These are phyloP conservation scores for Charanyca ferruginea DNA, from an alignment of 2,888 invertebrate species.

Conservation along the genomic window DNA sequence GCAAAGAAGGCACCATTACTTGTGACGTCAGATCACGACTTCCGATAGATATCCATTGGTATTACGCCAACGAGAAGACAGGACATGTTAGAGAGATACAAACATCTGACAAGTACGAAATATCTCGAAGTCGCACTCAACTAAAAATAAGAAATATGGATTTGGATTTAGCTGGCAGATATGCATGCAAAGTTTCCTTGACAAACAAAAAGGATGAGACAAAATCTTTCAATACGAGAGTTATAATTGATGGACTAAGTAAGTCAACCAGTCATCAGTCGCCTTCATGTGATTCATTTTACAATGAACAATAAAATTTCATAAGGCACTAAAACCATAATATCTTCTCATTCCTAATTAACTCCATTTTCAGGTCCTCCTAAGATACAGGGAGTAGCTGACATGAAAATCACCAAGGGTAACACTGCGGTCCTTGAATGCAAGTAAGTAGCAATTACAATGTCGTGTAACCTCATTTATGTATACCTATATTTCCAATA, in stretches of 20 bases:
- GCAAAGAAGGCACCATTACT: conserved; percentile 31
- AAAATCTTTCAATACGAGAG: conserved; percentile 43
- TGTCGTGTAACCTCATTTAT: no score
- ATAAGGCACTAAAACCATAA: background rate
- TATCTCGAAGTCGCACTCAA: conserved; percentile 48
- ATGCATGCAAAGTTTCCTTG: conserved; percentile 50
- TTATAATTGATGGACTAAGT: conserved; percentile 54
- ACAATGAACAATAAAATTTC: conserved; percentile 7
- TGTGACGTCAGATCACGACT: conserved; percentile 59
- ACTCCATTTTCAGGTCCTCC: no score
- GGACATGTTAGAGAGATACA: conserved; percentile 21
- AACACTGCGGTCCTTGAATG: no score
- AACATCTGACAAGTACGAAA: conserved; percentile 43
- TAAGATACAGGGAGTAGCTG: no score
- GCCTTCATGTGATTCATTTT: no score
- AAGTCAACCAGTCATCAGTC: no score
- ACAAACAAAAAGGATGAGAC: conserved; percentile 23
- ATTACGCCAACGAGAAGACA: conserved; percentile 23
- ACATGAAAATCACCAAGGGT: no score
- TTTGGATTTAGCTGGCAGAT: conserved; percentile 46
- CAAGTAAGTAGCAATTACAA: no score
- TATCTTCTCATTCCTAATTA: background rate
- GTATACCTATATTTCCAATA: no score
- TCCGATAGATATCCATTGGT: conserved; percentile 60
- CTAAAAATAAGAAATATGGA: conserved; percentile 57